Base-by-base conservation (phyloP, 2,888 invertebrate genomes). In the Amiota mariae region DNA sequence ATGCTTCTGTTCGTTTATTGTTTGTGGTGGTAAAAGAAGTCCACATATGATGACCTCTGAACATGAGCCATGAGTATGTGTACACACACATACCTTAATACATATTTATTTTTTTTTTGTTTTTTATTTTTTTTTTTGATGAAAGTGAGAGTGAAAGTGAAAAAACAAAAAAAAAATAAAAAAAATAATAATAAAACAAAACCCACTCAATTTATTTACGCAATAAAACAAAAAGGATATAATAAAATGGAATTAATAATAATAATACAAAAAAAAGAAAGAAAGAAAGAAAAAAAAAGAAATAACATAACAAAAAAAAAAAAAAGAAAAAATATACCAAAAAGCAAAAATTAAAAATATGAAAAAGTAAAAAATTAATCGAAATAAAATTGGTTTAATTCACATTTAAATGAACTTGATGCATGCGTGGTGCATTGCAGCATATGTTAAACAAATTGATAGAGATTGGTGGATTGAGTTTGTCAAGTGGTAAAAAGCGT, bases 321-420 rank as follows among this genome's bases (percentile, higher is more conserved):
- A 51, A n/a, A n/a, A n/a, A n/a, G n/a, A 75, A 24, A 76, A 79
- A 77, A 78, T 73, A 51, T n/a, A 71, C 51, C 63, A 66, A 63
- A 13, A 67, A 70, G 56, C 24, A 49, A 47, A 73, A 18, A 72
- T 66, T 57, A 63, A 61, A 64, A 63, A 74, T 36, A 72, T 61
- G 36, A 63, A 64, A 72, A 49, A 61, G 24, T 48, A 24, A 77
- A 80, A 84, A 78, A 85, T 86, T 87, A 87, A 87, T 86, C 87
- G 87, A 84, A 82, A 78, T 80, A 81, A 81, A 85, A 84, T 85
- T 84, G 87, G 82, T 79, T 86, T 87, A 87, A 86, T 87, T 87
- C 87, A 87, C 87, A 87, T 86, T 87, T 86, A 85, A 86, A 81
- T 86, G 84, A 74, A 78, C 36, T 36, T 36, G 6, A 36, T 6